Conservation (phyloP, 2,113 vertebrate genomes). For the Rutilus rutilus region DNA sequence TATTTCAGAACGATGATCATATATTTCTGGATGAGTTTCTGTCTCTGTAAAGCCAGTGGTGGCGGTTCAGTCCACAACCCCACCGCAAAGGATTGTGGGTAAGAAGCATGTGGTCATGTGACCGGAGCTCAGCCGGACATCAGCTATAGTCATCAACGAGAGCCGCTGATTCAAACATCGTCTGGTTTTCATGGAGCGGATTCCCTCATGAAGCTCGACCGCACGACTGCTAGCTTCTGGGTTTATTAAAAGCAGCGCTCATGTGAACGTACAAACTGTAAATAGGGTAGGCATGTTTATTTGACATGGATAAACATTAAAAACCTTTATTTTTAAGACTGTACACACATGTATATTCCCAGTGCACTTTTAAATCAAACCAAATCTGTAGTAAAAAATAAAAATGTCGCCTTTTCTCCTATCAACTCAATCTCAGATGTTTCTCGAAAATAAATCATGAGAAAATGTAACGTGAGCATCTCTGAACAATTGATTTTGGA, state of each 20-base stretch:
- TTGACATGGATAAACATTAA: neutral
- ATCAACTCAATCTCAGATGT: no score
- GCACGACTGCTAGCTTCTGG: neutral
- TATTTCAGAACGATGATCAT: constrained; percentile 59
- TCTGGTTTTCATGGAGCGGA: neutral
- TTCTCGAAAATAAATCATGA: no score
- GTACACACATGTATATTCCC: neutral
- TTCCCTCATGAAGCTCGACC: neutral
- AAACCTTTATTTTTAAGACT: neutral
- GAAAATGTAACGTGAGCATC: neutral
- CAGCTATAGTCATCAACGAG: neutral
- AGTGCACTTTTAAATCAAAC: neutral
- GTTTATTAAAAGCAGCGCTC: neutral
- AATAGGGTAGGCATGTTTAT: neutral
- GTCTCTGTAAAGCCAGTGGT: constrained; percentile 55
- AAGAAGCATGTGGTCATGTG: constrained; percentile 31
- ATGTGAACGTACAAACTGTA: neutral
- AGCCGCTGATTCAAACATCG: neutral
- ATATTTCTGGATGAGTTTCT: constrained; percentile 64
- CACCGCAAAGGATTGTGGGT: constrained; percentile 53
- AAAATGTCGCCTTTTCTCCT: no score
- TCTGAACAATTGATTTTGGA: neutral
- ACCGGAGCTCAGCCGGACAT: neutral
- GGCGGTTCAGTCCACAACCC: constrained; percentile 56
- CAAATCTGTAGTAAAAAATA: neutral